Evolutionary conservation across 2,797 vertebrate genomes (phyloP).

Genomic region (Pantherophis vulpinus): DNA sequence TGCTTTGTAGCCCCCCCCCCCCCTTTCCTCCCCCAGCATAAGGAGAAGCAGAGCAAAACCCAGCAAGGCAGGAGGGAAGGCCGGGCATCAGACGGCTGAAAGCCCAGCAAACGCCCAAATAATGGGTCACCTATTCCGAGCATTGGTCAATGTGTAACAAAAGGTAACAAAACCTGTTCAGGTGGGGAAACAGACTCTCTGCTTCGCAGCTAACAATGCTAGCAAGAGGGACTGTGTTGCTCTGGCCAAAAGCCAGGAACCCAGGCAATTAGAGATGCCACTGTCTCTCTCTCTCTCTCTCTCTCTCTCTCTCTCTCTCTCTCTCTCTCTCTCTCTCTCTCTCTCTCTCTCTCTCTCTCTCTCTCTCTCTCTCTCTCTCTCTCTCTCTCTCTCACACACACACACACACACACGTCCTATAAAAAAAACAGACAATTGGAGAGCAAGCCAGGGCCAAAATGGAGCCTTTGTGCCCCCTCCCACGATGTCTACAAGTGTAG

Average conservation of each 20-base stretch:
- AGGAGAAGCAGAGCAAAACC: neutral
- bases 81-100: neutral
- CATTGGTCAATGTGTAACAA: neutral
- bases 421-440: neutral
- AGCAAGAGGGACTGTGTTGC: neutral
- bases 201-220: neutral
- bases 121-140: neutral
- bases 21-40: neutral
- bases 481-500: neutral
- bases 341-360: too few relatives aligned
- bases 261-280: neutral
- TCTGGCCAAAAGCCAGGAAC: neutral
- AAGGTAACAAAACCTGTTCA: neutral
- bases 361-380: too few relatives aligned
- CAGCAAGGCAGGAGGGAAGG: neutral
- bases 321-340: too few relatives aligned
- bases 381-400: too few relatives aligned
- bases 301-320: too few relatives aligned
- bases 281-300: too few relatives aligned
- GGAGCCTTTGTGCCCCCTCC: neutral
- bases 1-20: neutral
- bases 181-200: neutral
- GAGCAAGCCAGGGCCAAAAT: neutral
- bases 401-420: neutral
- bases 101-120: neutral